A percentile compares a stretch with the other conserved stretches of the same genome.
Evolutionary conservation across 2,888 invertebrate genomes (phyloP).

Genomic region (Dicyrtoma fusca): DNA sequence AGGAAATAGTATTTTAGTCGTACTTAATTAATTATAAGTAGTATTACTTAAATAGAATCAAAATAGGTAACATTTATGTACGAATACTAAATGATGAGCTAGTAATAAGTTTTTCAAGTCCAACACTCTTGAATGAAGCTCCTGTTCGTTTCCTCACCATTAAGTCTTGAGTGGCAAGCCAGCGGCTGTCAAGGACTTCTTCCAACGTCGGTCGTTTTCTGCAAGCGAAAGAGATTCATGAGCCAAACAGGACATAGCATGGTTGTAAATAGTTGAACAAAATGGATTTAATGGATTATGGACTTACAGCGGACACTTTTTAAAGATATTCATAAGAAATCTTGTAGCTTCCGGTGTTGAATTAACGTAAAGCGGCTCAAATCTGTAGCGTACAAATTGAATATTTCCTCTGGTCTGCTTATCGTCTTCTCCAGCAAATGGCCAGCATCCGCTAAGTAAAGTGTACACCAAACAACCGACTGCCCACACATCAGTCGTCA

Average conservation of each 20-base stretch:
- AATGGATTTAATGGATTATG: too few species aligned
- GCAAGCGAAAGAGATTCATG: slow-evolving; percentile 34
- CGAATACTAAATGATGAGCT: slow-evolving; percentile 32
- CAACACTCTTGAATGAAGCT: slow-evolving; percentile 60
- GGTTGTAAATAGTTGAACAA: neutral
- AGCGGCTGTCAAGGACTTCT: slow-evolving; percentile 94
- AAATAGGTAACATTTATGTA: slow-evolving; percentile 10
- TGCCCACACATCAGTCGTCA: slow-evolving; percentile 94
- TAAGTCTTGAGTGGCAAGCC: slow-evolving; percentile 89
- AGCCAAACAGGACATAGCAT: neutral
- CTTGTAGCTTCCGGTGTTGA: slow-evolving; percentile 89
- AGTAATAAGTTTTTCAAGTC: slow-evolving; percentile 37
- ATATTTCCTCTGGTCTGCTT: slow-evolving; percentile 90
- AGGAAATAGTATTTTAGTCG: neutral
- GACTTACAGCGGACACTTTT: slow-evolving; percentile 83
- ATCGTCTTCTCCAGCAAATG: slow-evolving; percentile 81
- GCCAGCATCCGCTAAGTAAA: slow-evolving; percentile 87
- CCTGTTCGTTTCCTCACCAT: slow-evolving; percentile 91
- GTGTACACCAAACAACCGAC: slow-evolving; percentile 90
- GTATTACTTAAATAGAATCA: neutral
- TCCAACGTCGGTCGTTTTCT: slow-evolving; percentile 93
- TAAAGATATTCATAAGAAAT: slow-evolving; percentile 94
- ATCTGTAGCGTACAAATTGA: slow-evolving; percentile 86
- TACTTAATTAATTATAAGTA: slow-evolving; percentile 2
- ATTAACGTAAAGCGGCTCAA: slow-evolving; percentile 92